Evolutionary conservation across 2,888 invertebrate species (phyloP).

Genomic region (Himalopsyche kuldschensis): DNA sequence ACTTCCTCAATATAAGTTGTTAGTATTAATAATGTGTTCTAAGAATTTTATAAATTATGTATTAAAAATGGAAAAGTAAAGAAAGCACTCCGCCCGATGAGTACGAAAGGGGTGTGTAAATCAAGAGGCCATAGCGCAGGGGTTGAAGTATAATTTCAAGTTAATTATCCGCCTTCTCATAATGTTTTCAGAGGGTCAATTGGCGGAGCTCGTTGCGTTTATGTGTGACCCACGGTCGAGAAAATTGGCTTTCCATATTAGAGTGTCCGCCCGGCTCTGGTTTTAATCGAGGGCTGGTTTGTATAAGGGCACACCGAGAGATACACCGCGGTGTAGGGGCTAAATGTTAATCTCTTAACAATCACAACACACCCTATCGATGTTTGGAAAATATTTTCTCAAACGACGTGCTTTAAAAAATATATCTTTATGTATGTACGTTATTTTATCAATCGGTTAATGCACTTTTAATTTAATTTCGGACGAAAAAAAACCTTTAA

Average conservation of each 20-base stretch:
- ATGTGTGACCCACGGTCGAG: conserved; percentile 33
- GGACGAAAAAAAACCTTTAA: no score
- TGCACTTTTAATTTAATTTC: no score
- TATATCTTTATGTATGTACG: no score
- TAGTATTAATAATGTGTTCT: no score
- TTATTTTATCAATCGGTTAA: no score
- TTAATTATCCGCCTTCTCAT: conserved; percentile 35
- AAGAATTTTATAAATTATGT: no score
- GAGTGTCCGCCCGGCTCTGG: neutral
- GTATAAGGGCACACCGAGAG: neutral
- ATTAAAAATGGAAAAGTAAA: neutral
- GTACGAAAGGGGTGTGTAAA: conserved; percentile 7
- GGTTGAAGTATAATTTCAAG: conserved; percentile 33
- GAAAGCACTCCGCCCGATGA: neutral
- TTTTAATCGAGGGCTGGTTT: neutral
- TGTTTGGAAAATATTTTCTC: neutral
- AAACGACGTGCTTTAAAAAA: neutral
- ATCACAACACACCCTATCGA: neutral
- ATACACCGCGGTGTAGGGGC: neutral
- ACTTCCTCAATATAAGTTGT: no score
- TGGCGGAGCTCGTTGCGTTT: conserved; percentile 35
- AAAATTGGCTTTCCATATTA: conserved; percentile 38
- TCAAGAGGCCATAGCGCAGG: conserved; percentile 1
- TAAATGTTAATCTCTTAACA: neutral
- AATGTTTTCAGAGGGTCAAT: conserved; percentile 38